phyloP scores from a whole-genome alignment of 2,797 vertebrate genomes.

The Streptopelia turtur region DNA sequence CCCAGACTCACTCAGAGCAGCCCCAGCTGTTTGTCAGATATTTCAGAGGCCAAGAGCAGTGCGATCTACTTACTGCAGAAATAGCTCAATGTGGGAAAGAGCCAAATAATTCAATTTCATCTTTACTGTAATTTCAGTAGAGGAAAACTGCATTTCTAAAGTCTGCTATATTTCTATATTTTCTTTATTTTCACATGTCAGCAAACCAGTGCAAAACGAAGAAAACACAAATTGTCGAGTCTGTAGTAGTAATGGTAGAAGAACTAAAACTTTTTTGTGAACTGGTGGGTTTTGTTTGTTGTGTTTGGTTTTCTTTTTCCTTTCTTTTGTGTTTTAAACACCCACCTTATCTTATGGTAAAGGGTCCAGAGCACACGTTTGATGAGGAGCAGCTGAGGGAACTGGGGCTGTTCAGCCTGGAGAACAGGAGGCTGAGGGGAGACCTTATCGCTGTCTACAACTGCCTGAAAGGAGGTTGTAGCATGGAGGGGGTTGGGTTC shows the following conservation, averaged over 20 bases:
- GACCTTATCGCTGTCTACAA: no score
- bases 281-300: not conserved
- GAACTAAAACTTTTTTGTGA: not conserved
- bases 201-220: not conserved
- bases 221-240: not conserved
- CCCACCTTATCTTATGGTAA: not conserved
- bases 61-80: not conserved
- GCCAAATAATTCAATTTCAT: not conserved
- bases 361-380: no score
- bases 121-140: not conserved
- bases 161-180: not conserved
- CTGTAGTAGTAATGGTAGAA: not conserved
- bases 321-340: not conserved
- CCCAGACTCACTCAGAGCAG: not conserved
- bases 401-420: no score
- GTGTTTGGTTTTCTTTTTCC: not conserved
- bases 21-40: not conserved
- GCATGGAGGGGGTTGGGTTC: no score
- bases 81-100: not conserved
- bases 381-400: no score
- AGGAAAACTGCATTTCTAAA: not conserved
- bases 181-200: not conserved
- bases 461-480: no score
- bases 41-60: not conserved
- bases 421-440: no score